Percentiles rank a stretch among this genome's conserved stretches.
phyloP scores from a whole-genome alignment of 2,797 vertebrate species.

The Trachurus trachurus region DNA sequence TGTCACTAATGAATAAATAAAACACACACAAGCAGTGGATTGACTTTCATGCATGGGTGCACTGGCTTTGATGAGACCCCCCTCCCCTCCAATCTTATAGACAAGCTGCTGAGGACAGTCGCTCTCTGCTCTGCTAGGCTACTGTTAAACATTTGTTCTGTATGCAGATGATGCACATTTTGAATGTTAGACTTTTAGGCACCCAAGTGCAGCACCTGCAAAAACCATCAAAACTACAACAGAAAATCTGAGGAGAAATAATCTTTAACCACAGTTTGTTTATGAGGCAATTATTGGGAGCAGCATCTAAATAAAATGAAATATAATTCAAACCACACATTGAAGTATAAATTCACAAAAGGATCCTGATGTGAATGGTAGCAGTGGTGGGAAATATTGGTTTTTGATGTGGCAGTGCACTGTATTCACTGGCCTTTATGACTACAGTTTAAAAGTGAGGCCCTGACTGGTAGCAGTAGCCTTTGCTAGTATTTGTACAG shows the following conservation, averaged over 20 bases:
- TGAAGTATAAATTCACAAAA: neutral
- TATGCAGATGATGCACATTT: slow-evolving; percentile 62
- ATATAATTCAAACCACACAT: neutral
- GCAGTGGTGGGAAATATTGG: neutral
- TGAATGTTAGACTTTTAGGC: slow-evolving; percentile 10
- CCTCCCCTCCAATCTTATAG: slow-evolving; percentile 59
- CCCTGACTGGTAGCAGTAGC: slow-evolving; percentile 19
- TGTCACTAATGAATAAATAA: slow-evolving; percentile 89
- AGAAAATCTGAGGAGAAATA: neutral
- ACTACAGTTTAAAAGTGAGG: slow-evolving; percentile 29
- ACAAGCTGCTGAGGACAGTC: slow-evolving; percentile 78
- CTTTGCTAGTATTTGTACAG: slow-evolving; percentile 30
- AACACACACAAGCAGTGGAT: slow-evolving; percentile 84
- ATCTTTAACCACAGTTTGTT: neutral
- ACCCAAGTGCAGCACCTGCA: neutral
- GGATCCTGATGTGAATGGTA: neutral
- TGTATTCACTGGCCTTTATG: slow-evolving; percentile 17
- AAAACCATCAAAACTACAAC: neutral
- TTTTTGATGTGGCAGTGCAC: neutral
- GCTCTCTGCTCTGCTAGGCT: slow-evolving; percentile 59
- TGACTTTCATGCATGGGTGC: slow-evolving; percentile 87
- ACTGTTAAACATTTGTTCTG: slow-evolving; percentile 69
- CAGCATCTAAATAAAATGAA: neutral
- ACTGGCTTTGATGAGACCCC: slow-evolving; percentile 80
- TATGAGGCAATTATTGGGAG: neutral